These are phyloP conservation scores for Bursaphelenchus okinawaensis DNA, from an alignment of 2,888 invertebrate species.

Conservation along the genomic window DNA sequence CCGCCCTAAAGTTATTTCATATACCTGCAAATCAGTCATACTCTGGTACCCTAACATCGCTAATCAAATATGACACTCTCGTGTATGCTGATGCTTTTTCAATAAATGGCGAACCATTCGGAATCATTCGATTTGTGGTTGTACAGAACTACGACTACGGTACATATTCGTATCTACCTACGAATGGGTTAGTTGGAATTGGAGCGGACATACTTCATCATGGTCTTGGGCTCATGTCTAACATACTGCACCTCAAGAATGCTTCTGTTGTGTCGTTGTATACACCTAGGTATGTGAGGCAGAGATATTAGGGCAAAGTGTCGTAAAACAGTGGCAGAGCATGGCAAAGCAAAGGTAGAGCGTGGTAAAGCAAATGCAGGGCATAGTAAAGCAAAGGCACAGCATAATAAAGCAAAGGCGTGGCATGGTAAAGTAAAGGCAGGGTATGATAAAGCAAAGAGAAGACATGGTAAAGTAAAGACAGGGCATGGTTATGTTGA, in stretches of 20 bases:
- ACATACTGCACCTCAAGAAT: not conserved
- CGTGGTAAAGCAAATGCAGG: too few species aligned
- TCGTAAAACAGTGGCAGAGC: too few species aligned
- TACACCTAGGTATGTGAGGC: not conserved
- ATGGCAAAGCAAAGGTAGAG: constrained; percentile 63
- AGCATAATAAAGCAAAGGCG: too few species aligned
- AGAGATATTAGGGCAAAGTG: too few species aligned
- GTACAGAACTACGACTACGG: not conserved
- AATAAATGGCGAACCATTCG: not conserved
- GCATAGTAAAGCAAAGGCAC: too few species aligned
- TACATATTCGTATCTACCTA: not conserved
- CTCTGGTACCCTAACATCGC: not conserved
- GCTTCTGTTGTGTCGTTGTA: not conserved
- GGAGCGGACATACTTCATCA: not conserved
- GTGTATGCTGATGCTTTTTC: not conserved
- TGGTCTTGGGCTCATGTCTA: not conserved
- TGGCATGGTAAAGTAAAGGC: too few species aligned
- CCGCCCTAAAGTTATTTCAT: not conserved
- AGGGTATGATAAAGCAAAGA: too few species aligned
- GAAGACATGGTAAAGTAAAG: too few species aligned
- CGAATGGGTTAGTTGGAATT: not conserved
- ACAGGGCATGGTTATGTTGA: too few species aligned
- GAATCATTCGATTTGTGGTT: not conserved
- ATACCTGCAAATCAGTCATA: not conserved
- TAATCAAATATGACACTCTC: not conserved